A percentile compares a stretch with the other conserved stretches of the same genome.
These are phyloP conservation scores for Tichodroma muraria DNA, from an alignment of 2,113 vertebrate genomes.

Conservation along the genomic window DNA sequence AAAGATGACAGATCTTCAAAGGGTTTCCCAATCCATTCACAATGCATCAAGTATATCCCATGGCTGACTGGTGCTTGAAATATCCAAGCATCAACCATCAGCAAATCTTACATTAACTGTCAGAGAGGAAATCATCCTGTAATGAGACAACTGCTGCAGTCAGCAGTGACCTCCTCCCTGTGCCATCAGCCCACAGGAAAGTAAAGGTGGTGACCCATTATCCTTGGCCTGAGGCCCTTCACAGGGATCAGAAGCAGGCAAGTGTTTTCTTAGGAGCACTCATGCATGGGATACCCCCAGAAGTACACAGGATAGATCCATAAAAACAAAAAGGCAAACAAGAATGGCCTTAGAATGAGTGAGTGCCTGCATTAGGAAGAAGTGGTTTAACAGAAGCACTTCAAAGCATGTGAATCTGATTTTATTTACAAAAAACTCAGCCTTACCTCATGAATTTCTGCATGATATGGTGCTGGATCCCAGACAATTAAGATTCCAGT, in stretches of 20 bases:
- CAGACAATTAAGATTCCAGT: conserved; percentile 76
- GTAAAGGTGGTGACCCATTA: background rate
- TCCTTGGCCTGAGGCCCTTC: background rate
- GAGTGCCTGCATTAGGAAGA: background rate
- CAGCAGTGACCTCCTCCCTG: background rate
- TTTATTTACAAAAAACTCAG: background rate
- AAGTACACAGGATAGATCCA: background rate
- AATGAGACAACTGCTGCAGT: background rate
- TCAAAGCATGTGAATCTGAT: background rate
- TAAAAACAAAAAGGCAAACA: background rate
- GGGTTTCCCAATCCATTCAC: background rate
- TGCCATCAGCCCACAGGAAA: background rate
- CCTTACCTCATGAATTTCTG: conserved; percentile 72
- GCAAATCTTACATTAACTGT: background rate
- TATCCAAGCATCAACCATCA: background rate
- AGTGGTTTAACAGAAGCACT: background rate
- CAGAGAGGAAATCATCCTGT: background rate
- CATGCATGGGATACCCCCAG: background rate
- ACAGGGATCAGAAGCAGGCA: background rate
- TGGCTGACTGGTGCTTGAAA: background rate
- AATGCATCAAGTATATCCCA: background rate
- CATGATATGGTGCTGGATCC: conserved; percentile 77
- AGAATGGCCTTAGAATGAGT: background rate
- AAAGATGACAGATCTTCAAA: background rate
- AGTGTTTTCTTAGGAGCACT: background rate